phyloP scores from a whole-genome alignment of 2,888 invertebrate species.

The Pyrrhia umbra region DNA sequence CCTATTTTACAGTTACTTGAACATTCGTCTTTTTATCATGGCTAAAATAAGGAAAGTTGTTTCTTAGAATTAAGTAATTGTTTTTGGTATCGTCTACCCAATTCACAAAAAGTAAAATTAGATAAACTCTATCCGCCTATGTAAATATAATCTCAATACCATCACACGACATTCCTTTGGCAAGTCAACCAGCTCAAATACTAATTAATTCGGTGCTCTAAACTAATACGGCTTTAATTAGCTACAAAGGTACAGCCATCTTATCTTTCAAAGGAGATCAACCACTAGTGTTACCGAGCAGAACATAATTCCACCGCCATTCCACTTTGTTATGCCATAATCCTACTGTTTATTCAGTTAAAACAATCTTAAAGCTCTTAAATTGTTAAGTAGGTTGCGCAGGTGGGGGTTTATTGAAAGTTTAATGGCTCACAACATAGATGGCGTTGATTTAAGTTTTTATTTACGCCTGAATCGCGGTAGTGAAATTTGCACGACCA shows the following conservation, averaged over 20 bases:
- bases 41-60: no score
- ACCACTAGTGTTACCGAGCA: neutral
- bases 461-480: neutral
- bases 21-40: no score
- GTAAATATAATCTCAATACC: neutral
- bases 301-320: slow-evolving; percentile 6
- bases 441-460: slow-evolving; percentile 14
- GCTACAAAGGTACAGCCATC: slow-evolving; percentile 21
- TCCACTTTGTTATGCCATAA: slow-evolving; percentile 17
- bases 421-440: slow-evolving; percentile 27
- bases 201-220: slow-evolving; percentile 28
- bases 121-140: neutral
- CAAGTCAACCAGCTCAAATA: slow-evolving; percentile 14
- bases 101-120: no score
- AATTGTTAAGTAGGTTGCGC: slow-evolving; percentile 17
- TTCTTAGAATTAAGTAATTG: no score
- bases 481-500: neutral
- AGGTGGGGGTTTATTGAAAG: slow-evolving; percentile 7
- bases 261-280: slow-evolving; percentile 31
- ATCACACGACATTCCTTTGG: neutral
- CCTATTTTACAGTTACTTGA: no score
- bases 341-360: slow-evolving; percentile 17
- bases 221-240: slow-evolving; percentile 32
- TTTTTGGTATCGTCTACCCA: no score
- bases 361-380: slow-evolving; percentile 22